Evolutionary conservation across 2,888 invertebrate species (phyloP), one percentile per base, ranked within the genome.

Genomic region (Rutpela maculata): DNA sequence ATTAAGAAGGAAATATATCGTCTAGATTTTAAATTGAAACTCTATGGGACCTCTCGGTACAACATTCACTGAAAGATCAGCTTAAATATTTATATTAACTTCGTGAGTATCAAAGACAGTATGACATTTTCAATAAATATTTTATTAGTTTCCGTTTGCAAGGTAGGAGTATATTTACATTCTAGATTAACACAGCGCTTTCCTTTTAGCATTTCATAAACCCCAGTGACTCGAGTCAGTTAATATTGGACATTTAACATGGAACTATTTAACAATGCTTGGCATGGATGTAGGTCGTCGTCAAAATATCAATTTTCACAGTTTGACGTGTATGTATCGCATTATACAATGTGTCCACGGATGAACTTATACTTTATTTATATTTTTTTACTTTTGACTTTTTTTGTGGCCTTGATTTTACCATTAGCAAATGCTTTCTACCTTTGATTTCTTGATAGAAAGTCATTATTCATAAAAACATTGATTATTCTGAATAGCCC

Each of bases 91-190:
- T 43, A 43, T 43, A 15, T 59, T n/a, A 19, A 59, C n/a, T 59
- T 18, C 7, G 10, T 19, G 15, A 6, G 43, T 15, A 43, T 43
- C 43, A 43, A 43, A 43, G 43, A 43, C 43, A 43, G 15, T 11
- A 43, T 43, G 43, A 43, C 43, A 43, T 43, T 43, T 43, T 43
- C 15, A 43, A 43, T 43, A 43, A 43, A 43, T 43, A 43, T 43
- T 43, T 43, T 43, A 60, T 60, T 60, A 11, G 60, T 60, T 60
- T 60, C 17, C 60, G 60, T 60, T 43, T 43, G 43, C 43, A 43
- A 43, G 43, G 43, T 43, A 43, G 43, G 43, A 43, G 43, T 43
- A 43, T 43, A 43, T 43, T 43, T 43, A 43, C 43, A 43, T 43
- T 43, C 15, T 12, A 43, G 43, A 43, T 43, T 43, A 43, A 43